Conservation (phyloP, 2,797 vertebrate species). For the Chelmon rostratus region DNA sequence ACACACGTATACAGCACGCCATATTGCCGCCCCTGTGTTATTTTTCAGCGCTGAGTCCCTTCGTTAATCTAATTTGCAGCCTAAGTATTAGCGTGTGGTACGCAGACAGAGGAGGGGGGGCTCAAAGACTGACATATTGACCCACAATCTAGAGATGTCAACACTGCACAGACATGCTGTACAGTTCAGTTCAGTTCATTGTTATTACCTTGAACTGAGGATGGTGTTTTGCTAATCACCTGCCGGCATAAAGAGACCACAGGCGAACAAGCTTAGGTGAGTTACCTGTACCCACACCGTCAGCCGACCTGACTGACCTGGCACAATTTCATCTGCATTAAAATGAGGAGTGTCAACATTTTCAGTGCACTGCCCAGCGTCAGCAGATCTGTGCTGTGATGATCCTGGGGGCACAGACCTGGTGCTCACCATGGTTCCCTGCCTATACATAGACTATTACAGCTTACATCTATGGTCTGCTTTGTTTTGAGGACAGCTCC, state of each 20-base stretch:
- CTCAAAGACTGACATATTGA: slow-evolving; percentile 45
- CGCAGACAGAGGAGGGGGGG: background rate
- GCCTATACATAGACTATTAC: background rate
- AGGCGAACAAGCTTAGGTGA: background rate
- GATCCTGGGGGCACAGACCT: background rate
- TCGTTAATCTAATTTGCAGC: slow-evolving; percentile 55
- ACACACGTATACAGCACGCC: background rate
- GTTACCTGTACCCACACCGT: background rate
- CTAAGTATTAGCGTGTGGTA: slow-evolving; percentile 22
- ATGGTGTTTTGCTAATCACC: background rate
- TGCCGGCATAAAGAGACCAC: background rate
- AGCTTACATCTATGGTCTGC: background rate
- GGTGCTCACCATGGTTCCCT: background rate
- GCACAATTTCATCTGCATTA: background rate
- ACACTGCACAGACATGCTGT: background rate
- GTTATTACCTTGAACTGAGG: background rate
- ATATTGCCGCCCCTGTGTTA: background rate
- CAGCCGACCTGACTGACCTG: background rate
- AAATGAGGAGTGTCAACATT: background rate
- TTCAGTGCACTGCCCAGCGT: background rate
- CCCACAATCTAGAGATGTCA: slow-evolving; percentile 30
- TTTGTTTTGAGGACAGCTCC: slow-evolving; percentile 6
- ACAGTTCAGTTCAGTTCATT: background rate
- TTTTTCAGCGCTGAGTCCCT: slow-evolving; percentile 1
- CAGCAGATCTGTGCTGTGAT: background rate